A percentile compares a stretch with the other conserved stretches of the same genome.
These are phyloP conservation scores for Bombylius discolor DNA, from an alignment of 2,888 invertebrate genomes.

Conservation along the genomic window DNA sequence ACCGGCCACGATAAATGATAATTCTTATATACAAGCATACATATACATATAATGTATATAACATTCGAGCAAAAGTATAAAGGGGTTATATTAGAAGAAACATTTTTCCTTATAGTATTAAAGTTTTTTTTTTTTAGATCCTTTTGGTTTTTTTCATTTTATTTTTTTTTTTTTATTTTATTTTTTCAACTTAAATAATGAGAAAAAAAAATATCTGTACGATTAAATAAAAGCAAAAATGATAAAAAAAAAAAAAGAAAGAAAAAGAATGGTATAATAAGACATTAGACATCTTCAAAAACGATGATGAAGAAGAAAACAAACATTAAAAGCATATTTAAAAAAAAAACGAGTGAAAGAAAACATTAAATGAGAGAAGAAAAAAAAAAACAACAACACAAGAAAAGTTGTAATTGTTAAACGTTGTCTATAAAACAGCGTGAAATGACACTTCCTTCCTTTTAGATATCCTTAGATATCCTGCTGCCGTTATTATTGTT, in stretches of 20 bases:
- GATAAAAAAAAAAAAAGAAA: background rate
- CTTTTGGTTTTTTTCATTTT: too few species aligned
- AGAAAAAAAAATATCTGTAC: too few species aligned
- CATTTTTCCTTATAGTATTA: too few species aligned
- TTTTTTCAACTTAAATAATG: too few species aligned
- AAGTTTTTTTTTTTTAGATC: too few species aligned
- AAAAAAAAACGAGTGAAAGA: too few species aligned
- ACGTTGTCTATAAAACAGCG: constrained; percentile 4
- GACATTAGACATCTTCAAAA: background rate
- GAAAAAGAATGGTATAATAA: background rate
- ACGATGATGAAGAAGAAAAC: background rate
- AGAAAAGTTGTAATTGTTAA: constrained; percentile 1
- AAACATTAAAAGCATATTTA: background rate
- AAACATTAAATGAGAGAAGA: too few species aligned
- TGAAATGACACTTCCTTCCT: constrained; percentile 8
- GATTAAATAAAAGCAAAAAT: background rate
- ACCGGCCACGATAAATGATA: background rate
- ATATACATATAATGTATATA: too few species aligned
- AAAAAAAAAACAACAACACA: too few species aligned
- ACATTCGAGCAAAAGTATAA: too few species aligned
- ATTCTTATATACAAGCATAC: background rate
- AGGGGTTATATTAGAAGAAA: too few species aligned
- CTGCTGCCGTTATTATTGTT: background rate
- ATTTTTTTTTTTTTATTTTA: too few species aligned
- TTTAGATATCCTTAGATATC: constrained; percentile 3